Conservation (phyloP, 1,140 invertebrate genomes). For the Diabrotica undecimpunctata region DNA sequence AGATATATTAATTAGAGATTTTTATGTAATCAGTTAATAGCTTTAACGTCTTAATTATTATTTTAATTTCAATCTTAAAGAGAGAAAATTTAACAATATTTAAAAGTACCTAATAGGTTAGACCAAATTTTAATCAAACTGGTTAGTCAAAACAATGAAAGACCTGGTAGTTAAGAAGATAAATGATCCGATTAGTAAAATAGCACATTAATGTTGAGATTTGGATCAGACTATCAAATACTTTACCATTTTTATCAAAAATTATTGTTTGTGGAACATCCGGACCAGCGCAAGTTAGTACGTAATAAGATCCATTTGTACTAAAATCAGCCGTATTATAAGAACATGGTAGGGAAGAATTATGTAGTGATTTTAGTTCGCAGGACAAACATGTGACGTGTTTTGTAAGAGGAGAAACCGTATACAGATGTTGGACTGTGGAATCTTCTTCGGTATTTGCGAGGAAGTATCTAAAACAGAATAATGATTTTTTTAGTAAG, state of each 20-base stretch:
- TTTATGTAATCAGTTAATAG: too few species aligned
- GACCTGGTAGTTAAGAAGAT: too few species aligned
- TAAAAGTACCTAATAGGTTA: too few species aligned
- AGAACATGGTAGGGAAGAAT: slow-evolving; percentile 56
- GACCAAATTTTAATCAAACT: too few species aligned
- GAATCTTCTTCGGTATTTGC: slow-evolving; percentile 60
- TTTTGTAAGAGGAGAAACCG: slow-evolving; percentile 43
- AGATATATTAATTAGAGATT: too few species aligned
- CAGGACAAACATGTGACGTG: slow-evolving; percentile 59
- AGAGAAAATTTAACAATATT: too few species aligned
- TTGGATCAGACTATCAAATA: too few species aligned
- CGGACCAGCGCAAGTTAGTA: slow-evolving; percentile 73
- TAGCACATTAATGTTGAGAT: too few species aligned
- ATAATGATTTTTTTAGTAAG: not conserved
- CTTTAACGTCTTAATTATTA: too few species aligned
- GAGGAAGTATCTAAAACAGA: slow-evolving; percentile 65
- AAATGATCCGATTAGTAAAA: too few species aligned
- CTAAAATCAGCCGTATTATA: slow-evolving; percentile 70
- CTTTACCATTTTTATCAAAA: slow-evolving; percentile 30
- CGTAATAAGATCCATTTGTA: slow-evolving; percentile 61
- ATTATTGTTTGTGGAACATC: slow-evolving; percentile 41
- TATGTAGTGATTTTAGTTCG: slow-evolving; percentile 47
- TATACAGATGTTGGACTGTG: slow-evolving; percentile 62
- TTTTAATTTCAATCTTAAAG: too few species aligned
- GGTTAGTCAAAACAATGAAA: too few species aligned